phyloP scores from a whole-genome alignment of 2,888 invertebrate species.

The Acrobasis consociella region DNA sequence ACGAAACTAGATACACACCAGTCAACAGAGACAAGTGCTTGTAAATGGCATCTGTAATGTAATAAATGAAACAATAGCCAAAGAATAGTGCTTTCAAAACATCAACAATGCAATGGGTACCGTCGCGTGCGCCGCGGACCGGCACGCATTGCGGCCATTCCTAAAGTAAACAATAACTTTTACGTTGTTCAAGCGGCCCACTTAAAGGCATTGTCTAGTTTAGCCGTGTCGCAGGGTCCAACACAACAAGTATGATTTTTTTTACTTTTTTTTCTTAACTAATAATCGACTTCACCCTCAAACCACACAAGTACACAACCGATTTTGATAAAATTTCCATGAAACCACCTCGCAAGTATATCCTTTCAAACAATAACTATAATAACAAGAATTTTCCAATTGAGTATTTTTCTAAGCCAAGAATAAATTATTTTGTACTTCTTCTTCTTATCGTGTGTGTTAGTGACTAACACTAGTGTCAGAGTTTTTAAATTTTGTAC shows the following conservation, averaged over 20 bases:
- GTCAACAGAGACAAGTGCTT: slow-evolving; percentile 27
- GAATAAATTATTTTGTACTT: too few relatives aligned
- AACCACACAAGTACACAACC: too few relatives aligned
- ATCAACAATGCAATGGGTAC: slow-evolving; percentile 44
- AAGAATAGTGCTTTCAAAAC: slow-evolving; percentile 62
- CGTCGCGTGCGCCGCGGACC: slow-evolving; percentile 45
- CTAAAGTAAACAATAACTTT: slow-evolving; percentile 69
- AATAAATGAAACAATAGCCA: slow-evolving; percentile 66
- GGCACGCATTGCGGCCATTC: slow-evolving; percentile 50
- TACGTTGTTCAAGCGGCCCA: slow-evolving; percentile 58
- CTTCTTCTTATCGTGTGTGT: too few relatives aligned
- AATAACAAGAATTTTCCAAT: too few relatives aligned
- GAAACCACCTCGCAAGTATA: too few relatives aligned
- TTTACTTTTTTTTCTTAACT: too few relatives aligned
- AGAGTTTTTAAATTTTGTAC: too few relatives aligned
- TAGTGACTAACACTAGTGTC: too few relatives aligned
- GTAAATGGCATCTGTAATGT: slow-evolving; percentile 49
- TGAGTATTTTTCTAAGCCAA: too few relatives aligned
- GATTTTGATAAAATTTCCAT: too few relatives aligned
- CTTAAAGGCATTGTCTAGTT: slow-evolving; percentile 56
- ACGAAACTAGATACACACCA: neutral
- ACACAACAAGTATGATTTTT: slow-evolving; percentile 30
- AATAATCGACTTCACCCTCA: too few relatives aligned
- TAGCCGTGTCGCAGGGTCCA: slow-evolving; percentile 30
- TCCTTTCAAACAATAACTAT: too few relatives aligned